These are phyloP conservation scores for Caenorhabditis remanei DNA, from an alignment of 1,140 invertebrate species.

Conservation along the genomic window DNA sequence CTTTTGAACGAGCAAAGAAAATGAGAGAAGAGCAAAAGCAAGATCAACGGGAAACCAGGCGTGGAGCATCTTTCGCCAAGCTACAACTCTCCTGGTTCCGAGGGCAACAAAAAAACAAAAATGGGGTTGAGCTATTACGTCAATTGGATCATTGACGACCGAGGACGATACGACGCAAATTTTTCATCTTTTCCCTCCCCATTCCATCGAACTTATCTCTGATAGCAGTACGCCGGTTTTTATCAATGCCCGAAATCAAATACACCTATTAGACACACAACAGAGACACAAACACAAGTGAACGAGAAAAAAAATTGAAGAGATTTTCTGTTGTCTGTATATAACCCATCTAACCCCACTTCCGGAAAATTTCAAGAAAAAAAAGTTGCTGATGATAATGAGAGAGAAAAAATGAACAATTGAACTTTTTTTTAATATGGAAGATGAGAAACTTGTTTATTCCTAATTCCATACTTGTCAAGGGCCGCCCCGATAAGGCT, in stretches of 20 bases:
- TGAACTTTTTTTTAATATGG: neutral
- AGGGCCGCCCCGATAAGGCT: too few relatives aligned
- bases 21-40: neutral
- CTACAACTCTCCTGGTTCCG: neutral
- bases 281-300: neutral
- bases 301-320: neutral
- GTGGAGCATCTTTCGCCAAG: neutral
- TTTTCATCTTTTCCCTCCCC: neutral
- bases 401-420: too few relatives aligned
- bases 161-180: slow-evolving; percentile 13
- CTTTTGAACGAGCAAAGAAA: slow-evolving; percentile 43
- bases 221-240: slow-evolving; percentile 14
- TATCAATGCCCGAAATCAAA: slow-evolving; percentile 43
- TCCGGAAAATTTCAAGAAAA: neutral
- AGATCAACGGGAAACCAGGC: neutral
- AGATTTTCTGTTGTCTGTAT: neutral
- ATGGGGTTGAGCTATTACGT: slow-evolving; percentile 45
- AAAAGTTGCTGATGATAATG: neutral
- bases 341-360: neutral
- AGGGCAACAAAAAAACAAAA: slow-evolving; percentile 52
- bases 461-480: too few relatives aligned
- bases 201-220: neutral
- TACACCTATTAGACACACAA: slow-evolving; percentile 9
- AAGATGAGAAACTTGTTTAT: neutral
- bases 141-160: slow-evolving; percentile 52